Evolutionary conservation across 1,140 invertebrate species (phyloP).

Genomic region (Trichonephila inaurata): DNA sequence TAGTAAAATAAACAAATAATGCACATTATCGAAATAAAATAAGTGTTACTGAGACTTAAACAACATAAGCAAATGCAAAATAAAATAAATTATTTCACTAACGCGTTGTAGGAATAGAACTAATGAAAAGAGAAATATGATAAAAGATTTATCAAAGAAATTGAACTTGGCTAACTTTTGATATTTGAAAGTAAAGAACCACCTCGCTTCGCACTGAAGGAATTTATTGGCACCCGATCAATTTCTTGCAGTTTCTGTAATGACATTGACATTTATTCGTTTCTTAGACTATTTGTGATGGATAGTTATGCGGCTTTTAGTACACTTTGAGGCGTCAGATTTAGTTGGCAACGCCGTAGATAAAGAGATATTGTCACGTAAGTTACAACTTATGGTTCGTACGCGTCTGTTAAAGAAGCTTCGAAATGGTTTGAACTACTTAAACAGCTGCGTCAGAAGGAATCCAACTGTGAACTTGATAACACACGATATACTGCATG

Average conservation of each 20-base stretch:
- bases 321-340: slow-evolving; percentile 28
- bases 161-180: slow-evolving; percentile 25
- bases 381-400: slow-evolving; percentile 33
- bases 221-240: slow-evolving; percentile 47
- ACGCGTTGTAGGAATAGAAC: neutral
- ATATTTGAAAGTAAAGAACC: slow-evolving; percentile 24
- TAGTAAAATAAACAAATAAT: too few relatives aligned
- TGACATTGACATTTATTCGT: slow-evolving; percentile 47
- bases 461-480: slow-evolving; percentile 4
- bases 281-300: neutral
- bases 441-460: slow-evolving; percentile 9
- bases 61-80: neutral
- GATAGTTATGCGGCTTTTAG: slow-evolving; percentile 46
- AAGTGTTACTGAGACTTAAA: too few relatives aligned
- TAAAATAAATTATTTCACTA: neutral
- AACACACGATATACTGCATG: neutral
- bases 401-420: neutral
- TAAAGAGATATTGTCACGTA: slow-evolving; percentile 59
- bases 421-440: neutral
- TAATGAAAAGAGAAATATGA: neutral
- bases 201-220: neutral
- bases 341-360: slow-evolving; percentile 29
- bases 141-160: slow-evolving; percentile 11
- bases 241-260: slow-evolving; percentile 42
- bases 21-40: too few relatives aligned